phyloP scores from a whole-genome alignment of 2,797 vertebrate species.

The Halcyon badia region DNA sequence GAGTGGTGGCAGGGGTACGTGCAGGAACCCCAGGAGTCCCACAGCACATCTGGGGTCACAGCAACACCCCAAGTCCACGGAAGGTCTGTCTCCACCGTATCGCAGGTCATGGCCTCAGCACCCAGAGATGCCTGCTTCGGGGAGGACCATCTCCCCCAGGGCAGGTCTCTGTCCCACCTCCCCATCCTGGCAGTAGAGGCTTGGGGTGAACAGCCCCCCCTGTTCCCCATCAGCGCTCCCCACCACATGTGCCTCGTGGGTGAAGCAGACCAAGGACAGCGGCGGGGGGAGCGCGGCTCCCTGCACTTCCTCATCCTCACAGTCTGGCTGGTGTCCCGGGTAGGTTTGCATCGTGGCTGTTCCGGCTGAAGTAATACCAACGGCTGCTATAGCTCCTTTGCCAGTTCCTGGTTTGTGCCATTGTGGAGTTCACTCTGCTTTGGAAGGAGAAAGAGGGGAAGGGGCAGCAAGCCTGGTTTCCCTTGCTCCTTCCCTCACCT shows the following conservation, averaged over 20 bases:
- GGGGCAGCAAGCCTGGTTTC: background rate
- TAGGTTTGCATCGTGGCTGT: background rate
- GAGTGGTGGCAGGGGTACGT: accelerated
- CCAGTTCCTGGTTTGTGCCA: background rate
- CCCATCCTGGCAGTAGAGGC: accelerated
- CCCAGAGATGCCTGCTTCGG: accelerated
- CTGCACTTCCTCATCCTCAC: background rate
- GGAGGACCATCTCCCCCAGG: background rate
- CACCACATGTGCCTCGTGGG: accelerated
- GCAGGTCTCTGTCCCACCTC: background rate
- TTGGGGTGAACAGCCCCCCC: background rate
- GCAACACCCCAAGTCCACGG: background rate
- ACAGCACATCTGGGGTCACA: background rate
- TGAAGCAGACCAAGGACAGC: accelerated
- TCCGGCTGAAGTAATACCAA: background rate
- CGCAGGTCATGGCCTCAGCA: background rate
- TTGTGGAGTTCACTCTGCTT: background rate
- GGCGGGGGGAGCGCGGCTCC: accelerated
- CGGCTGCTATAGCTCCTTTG: background rate
- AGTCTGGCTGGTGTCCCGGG: background rate
- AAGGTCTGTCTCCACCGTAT: background rate
- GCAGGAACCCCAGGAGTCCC: background rate
- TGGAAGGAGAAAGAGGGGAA: background rate
- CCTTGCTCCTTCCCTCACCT: background rate
- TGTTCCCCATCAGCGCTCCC: accelerated